Percentiles rank a stretch among this genome's conserved stretches.
phyloP scores from a whole-genome alignment of 2,113 vertebrate genomes.

The Mungos mungo region DNA sequence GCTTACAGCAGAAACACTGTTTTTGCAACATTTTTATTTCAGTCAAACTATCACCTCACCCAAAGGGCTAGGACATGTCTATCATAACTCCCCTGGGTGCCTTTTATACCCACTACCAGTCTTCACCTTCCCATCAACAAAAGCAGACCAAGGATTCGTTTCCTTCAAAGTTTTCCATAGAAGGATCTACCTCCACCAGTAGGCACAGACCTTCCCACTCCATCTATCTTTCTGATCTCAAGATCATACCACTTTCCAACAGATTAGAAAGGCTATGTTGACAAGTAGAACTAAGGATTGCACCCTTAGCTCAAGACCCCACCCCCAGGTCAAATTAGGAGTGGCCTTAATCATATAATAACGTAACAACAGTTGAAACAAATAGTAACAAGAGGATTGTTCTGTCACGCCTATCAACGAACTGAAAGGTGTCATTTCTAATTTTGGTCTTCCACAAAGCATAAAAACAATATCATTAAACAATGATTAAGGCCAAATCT shows the following conservation, averaged over 20 bases:
- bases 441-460: background rate
- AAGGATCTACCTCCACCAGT: background rate
- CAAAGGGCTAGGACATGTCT: background rate
- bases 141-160: background rate
- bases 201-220: background rate
- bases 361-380: background rate
- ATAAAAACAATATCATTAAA: background rate
- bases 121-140: background rate
- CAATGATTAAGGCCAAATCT: background rate
- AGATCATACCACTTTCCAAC: background rate
- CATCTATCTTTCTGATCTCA: background rate
- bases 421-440: background rate
- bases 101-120: background rate
- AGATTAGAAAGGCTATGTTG: background rate
- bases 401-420: constrained; percentile 23
- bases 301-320: background rate
- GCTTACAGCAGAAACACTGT: background rate
- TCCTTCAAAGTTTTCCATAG: background rate
- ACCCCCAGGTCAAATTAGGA: background rate
- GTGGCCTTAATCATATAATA: constrained; percentile 2
- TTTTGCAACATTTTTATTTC: background rate
- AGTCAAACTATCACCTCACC: background rate
- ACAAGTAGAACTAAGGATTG: constrained; percentile 1
- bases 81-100: background rate
- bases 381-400: constrained; percentile 39